Percentiles rank a stretch among this genome's conserved stretches.
Conservation (phyloP, 2,797 vertebrate species). For the Lepilemur septentrionalis region DNA sequence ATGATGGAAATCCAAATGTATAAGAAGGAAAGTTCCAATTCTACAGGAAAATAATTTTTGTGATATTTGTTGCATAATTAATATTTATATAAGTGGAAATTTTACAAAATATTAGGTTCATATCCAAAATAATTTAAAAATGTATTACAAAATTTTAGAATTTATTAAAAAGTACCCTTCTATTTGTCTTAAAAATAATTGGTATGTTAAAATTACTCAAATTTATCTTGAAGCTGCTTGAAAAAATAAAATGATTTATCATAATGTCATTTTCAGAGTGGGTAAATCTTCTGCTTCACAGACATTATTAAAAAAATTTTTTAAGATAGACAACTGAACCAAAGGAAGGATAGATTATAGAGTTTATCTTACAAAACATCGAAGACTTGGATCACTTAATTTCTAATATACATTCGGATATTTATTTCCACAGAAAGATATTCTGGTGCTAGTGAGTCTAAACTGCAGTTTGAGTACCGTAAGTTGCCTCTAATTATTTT, state of each 20-base stretch:
- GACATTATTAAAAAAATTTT: not conserved
- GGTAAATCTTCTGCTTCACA: not conserved
- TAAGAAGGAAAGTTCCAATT: not conserved
- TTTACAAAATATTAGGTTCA: not conserved
- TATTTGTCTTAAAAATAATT: not conserved
- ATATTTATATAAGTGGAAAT: not conserved
- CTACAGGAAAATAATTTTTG: not conserved
- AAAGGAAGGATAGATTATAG: not conserved
- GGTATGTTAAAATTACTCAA: not conserved
- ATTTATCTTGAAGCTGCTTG: not conserved
- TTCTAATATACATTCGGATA: not conserved
- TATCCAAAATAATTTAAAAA: not conserved
- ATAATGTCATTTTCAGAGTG: not conserved
- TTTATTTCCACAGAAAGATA: not conserved
- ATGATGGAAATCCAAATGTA: not conserved
- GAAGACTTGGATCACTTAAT: not conserved
- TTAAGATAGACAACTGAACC: not conserved
- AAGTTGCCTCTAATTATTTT: not conserved
- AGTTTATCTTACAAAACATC: not conserved
- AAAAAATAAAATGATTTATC: conserved; percentile 3
- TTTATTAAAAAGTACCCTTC: not conserved
- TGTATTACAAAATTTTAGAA: not conserved
- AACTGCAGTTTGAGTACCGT: not conserved
- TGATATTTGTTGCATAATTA: not conserved
- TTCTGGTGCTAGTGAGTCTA: not conserved